These are phyloP conservation scores for Eupeodes latifasciatus DNA, from an alignment of 2,888 invertebrate genomes.

Conservation along the genomic window DNA sequence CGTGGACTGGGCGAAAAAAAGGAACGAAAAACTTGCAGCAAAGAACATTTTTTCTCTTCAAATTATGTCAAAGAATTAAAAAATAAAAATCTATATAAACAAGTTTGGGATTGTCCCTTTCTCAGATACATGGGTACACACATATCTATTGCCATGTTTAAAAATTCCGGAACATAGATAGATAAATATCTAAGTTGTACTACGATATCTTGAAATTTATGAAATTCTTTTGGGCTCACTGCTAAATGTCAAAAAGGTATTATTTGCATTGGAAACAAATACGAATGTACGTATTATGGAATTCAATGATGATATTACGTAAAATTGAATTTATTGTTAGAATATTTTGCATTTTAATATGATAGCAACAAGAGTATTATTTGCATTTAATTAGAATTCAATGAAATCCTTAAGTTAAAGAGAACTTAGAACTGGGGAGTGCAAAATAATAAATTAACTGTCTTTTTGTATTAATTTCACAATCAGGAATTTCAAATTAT, in stretches of 20 bases:
- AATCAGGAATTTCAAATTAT: not conserved
- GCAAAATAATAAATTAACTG: not conserved
- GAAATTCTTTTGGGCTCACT: not conserved
- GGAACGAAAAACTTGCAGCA: not conserved
- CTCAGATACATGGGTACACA: not conserved
- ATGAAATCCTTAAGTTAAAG: conserved; percentile 31
- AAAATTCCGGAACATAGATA: not conserved
- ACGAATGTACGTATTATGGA: not conserved
- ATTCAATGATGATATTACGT: conserved; percentile 14
- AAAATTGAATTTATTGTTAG: conserved; percentile 9
- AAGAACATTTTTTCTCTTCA: not conserved
- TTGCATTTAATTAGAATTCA: conserved; percentile 25
- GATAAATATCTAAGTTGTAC: not conserved
- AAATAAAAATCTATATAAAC: not conserved
- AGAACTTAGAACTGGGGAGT: not conserved
- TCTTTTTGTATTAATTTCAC: not conserved
- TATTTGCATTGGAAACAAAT: not conserved
- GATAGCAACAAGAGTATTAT: conserved; percentile 16
- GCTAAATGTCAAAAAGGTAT: not conserved
- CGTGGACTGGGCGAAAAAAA: not conserved
- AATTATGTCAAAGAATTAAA: conserved; percentile 19
- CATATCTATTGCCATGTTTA: too few relatives aligned
- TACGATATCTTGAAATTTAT: conserved; percentile 1
- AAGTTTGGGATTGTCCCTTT: not conserved
- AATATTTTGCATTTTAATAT: conserved; percentile 32